A percentile compares a stretch with the other conserved stretches of the same genome.
Evolutionary conservation across 2,797 vertebrate species (phyloP).

Genomic region (Arctocebus calabarensis): DNA sequence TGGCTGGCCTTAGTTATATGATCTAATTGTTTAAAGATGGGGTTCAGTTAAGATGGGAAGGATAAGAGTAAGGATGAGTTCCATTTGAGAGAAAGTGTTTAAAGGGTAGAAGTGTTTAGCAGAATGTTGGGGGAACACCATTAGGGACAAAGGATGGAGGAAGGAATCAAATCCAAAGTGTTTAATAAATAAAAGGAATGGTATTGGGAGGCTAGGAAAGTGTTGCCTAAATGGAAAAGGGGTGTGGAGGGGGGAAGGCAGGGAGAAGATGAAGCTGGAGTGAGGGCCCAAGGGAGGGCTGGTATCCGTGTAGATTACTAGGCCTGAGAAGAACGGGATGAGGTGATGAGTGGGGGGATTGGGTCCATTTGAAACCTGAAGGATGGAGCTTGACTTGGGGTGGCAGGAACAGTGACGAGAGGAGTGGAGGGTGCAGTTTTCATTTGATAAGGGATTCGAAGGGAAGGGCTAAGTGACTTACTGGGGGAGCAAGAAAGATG

Average conservation of each 20-base stretch:
- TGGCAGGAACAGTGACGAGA: not conserved
- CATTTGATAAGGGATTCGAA: not conserved
- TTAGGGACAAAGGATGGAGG: not conserved
- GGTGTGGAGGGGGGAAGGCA: not conserved
- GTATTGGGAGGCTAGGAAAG: not conserved
- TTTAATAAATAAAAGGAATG: conserved; percentile 31
- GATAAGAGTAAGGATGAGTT: not conserved
- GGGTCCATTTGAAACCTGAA: not conserved
- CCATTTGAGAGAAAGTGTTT: not conserved
- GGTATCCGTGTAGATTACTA: not conserved
- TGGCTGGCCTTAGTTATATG: not conserved
- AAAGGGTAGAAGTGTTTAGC: not conserved
- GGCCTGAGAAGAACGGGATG: not conserved
- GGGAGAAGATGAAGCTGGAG: not conserved
- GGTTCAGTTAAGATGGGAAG: not conserved
- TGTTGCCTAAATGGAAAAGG: not conserved
- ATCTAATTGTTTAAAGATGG: not conserved
- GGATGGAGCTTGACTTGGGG: not conserved
- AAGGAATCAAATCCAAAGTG: not conserved
- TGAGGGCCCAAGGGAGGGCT: not conserved
- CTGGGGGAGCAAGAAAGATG: not conserved
- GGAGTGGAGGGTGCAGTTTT: not conserved
- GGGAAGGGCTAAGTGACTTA: conserved; percentile 31
- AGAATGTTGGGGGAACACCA: not conserved
- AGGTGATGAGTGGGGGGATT: not conserved